Base-by-base conservation (phyloP, 2,113 vertebrate genomes). In the Dasyprocta punctata region DNA sequence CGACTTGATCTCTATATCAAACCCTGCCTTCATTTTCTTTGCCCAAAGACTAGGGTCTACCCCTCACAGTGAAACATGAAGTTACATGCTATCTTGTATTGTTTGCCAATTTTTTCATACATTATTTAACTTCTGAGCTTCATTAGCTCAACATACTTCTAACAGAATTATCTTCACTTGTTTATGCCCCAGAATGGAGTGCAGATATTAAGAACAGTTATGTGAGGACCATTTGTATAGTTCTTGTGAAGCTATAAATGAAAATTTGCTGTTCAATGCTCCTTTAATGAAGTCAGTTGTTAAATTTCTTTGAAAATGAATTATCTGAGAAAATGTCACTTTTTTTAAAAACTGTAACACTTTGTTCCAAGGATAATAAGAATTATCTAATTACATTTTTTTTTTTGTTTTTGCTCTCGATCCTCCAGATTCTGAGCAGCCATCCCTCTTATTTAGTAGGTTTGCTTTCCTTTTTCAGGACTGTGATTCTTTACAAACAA, bases 401-500 rank as follows among this genome's bases (percentile, higher is more conserved):
- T 19, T 77, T 19, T 77, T 85, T n/a, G n/a, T n/a, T n/a, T 94
- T 94, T 95, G 60, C 80, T 28, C 61, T 87, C 17, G 38, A 81
- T 88, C 81, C 33, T 92, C 20, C n/a, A 84, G n/a, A 96, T 92
- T 90, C 78, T 82, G 16, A 94, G 52, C n/a, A 54, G 78, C 90
- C 92, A 94, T 82, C 44, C 36, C 38, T 95, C 60, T 30, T 65
- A 82, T 78, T 95, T 96, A 93, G 17, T 90, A 63, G 95, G 44
- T 92, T 97, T 96, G 52, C 58, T 67, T 95, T 96, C 95, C 60
- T 77, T 96, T 77, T 88, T 97, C 97, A 73, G 47, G 77, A 28
- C 69, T 96, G n/a, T 92, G 77, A 88, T 88, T 93, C 81, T 86
- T 87, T 38, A 83, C 94, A 96, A 97, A 95, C 69, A 96, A 95